A percentile compares a stretch with the other conserved stretches of the same genome.
Evolutionary conservation across 1,140 invertebrate genomes (phyloP).

Genomic region (Apis dorsata): DNA sequence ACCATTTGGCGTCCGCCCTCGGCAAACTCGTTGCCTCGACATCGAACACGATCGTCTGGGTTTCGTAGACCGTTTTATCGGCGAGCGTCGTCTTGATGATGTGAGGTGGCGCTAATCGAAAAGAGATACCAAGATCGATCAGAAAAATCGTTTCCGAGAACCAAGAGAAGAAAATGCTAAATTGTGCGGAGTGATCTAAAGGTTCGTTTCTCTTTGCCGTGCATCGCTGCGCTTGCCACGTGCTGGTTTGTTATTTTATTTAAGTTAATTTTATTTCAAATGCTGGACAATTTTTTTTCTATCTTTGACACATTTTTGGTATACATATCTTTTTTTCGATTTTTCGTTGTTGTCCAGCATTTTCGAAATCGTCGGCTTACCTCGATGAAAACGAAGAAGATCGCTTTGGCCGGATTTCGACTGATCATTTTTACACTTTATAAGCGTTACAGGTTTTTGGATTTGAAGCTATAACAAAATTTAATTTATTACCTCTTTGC

Average conservation of each 20-base stretch:
- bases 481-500: background rate
- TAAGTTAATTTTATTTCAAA: background rate
- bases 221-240: slow-evolving; percentile 29
- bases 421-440: background rate
- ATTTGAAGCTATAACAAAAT: slow-evolving; percentile 19
- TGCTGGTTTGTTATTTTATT: slow-evolving; percentile 41
- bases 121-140: background rate
- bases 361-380: background rate
- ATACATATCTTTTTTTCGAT: too few species aligned
- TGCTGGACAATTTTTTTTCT: slow-evolving; percentile 6
- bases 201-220: slow-evolving; percentile 18
- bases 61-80: slow-evolving; percentile 88
- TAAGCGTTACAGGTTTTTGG: slow-evolving; percentile 14
- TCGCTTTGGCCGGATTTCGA: background rate
- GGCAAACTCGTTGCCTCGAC: slow-evolving; percentile 87
- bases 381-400: background rate
- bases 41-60: slow-evolving; percentile 86
- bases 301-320: too few species aligned
- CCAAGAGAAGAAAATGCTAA: background rate
- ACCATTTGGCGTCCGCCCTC: slow-evolving; percentile 89
- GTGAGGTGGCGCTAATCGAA: slow-evolving; percentile 84
- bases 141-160: background rate
- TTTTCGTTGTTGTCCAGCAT: background rate
- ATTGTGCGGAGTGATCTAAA: background rate
- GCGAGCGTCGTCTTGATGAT: slow-evolving; percentile 86